Evolutionary conservation across 1,140 invertebrate genomes (phyloP), one percentile per base, ranked within the genome.

Genomic region (Drosophila bocki): DNA sequence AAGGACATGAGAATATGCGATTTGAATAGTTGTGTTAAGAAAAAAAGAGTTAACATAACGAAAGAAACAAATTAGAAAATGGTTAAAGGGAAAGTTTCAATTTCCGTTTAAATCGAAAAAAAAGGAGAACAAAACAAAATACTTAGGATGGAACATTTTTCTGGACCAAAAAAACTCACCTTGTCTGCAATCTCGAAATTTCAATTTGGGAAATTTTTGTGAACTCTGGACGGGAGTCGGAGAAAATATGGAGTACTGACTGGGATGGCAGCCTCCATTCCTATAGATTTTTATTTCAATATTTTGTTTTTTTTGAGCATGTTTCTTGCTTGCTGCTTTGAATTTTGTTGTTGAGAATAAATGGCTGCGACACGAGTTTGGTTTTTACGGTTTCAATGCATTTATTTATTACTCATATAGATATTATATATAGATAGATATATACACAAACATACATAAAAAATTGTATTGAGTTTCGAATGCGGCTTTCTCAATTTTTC

Each of bases 391-490:
- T 87, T 87, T 80, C 76, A 87, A 87, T 87, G 83, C 80, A 82
- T 87, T 87, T 87, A 87, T 87, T 87, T 84, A 87, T 87, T 86
- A 86, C 70, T 87, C 79, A 75, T 82, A 76, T 79, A 74, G 80
- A 86, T 80, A 80, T 80, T 75, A 61, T 80, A 67, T 77, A 74
- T 77, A 72, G 50, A 81, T 82, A 69, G 58, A 70, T 86, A 87
- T 86, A 86, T 86, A 86, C 83, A 86, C 76, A 86, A 86, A 86
- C 83, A 87, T 86, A 86, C 83, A 86, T 86, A 86, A 67, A 86
- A 86, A 86, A 85, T 80, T 77, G 62, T 75, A 71, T 72, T 82
- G 83, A 76, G 72, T 71, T 65, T 65, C 41, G 45, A 77, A 72
- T 59, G 59, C 83, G 70, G 41, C 67, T 50, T 62, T 70, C 50